These are phyloP conservation scores for Temnothorax longispinosus DNA, from an alignment of 1,140 invertebrate species.

Conservation along the genomic window DNA sequence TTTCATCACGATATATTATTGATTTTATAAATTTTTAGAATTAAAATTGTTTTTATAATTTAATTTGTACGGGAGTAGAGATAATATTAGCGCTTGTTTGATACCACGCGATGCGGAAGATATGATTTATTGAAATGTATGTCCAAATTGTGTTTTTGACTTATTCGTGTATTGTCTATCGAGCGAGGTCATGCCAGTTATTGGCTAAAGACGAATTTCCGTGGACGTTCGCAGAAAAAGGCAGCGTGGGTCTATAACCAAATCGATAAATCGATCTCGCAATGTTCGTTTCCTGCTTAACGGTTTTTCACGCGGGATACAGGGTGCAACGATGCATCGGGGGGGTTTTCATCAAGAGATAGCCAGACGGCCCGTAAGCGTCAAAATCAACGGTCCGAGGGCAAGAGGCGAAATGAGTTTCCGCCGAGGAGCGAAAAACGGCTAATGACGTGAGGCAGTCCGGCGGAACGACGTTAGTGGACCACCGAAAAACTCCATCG, in stretches of 20 bases:
- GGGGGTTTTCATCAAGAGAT: slow-evolving; percentile 70
- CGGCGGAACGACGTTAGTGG: slow-evolving; percentile 72
- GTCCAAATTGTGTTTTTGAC: background rate
- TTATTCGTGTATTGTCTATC: slow-evolving; percentile 14
- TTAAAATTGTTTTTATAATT: background rate
- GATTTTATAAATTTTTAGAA: background rate
- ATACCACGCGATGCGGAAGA: background rate
- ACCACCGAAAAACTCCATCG: slow-evolving; percentile 72
- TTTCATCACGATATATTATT: background rate
- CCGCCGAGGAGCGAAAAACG: slow-evolving; percentile 69
- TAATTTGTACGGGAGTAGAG: background rate
- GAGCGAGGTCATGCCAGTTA: slow-evolving; percentile 2
- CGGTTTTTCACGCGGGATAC: slow-evolving; percentile 51
- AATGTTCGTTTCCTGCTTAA: slow-evolving; percentile 67
- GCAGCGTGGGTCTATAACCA: slow-evolving; percentile 50
- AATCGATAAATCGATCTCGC: slow-evolving; percentile 69
- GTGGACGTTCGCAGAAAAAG: slow-evolving; percentile 32
- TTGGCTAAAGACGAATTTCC: slow-evolving; percentile 47
- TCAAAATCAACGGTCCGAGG: slow-evolving; percentile 71
- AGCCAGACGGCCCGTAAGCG: slow-evolving; percentile 63
- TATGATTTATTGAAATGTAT: background rate
- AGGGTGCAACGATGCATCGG: slow-evolving; percentile 62
- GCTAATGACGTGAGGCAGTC: slow-evolving; percentile 73
- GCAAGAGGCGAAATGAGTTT: slow-evolving; percentile 76
- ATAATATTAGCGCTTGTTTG: background rate